Evolutionary conservation across 2,797 vertebrate species (phyloP), one percentile per base, ranked within the genome.

Genomic region (Odontamblyopus rebecca): DNA sequence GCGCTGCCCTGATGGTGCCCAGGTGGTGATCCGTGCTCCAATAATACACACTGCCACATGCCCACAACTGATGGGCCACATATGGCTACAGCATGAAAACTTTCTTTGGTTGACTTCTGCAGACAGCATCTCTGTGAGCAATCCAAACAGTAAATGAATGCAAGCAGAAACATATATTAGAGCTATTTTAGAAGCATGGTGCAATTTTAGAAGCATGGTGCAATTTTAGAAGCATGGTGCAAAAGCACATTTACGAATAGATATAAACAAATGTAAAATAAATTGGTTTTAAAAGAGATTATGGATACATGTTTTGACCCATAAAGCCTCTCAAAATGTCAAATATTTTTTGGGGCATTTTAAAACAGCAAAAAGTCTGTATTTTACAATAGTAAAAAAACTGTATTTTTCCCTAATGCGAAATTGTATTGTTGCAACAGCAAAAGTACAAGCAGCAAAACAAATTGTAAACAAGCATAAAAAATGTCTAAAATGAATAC

Each of bases 1-100:
- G 75, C 65, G 69, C 67, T 85, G 86, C 75, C 85, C 87, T 72
- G 85, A 85, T 88, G 86, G 85, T 70, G 76, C 78, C 79, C 90
- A 87, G 86, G 86, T 88, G 83, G 80, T 85, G 83, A 76, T 82
- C 70, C 62, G 62, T 50, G 56, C 67, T 73, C 73, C 69, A 85
- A 79, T 73, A 86, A 88, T 69, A 48, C 81, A 72, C 67, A 75
- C 74, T 77, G 67, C 75, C 78, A 86, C 88, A 79, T 79, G 85
- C 54, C 53, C 81, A 76, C 53, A 54, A 80, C 69, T 70, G 63
- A 75, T 65, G 61, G 53, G 72, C 44, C 62, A 60, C 64, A 0
- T 8, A 9, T 51, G 60, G 67, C 54, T 35, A 70, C 12, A 70
- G 29, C 54, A 73, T 48, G n/a, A 70, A 78, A 86, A 83, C 69